Evolutionary conservation across 2,888 invertebrate genomes (phyloP).

Genomic region (Nomada fabriciana): DNA sequence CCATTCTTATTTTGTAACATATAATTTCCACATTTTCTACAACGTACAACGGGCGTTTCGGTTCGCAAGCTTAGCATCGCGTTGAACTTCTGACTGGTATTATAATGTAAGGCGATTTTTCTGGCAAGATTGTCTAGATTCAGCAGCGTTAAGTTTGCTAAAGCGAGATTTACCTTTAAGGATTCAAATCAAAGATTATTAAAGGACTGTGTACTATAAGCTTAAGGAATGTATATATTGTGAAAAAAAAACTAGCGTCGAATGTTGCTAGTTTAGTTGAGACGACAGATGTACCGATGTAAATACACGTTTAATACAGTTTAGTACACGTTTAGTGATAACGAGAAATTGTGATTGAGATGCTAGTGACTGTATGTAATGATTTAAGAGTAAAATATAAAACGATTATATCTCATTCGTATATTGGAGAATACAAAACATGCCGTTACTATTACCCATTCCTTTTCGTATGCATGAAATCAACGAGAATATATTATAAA

Average conservation of each 20-base stretch:
- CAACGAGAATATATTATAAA: background rate
- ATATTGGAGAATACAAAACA: slow-evolving; percentile 21
- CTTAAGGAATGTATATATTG: slow-evolving; percentile 77
- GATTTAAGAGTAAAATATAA: slow-evolving; percentile 65
- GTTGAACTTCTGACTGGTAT: slow-evolving; percentile 4
- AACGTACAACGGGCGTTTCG: slow-evolving; percentile 18
- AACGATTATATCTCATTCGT: slow-evolving; percentile 61
- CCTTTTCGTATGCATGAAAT: slow-evolving; percentile 11
- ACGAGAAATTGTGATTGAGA: slow-evolving; percentile 82
- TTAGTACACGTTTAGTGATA: slow-evolving; percentile 67
- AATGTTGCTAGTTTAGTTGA: slow-evolving; percentile 51
- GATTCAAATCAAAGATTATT: slow-evolving; percentile 75
- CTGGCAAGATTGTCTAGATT: background rate
- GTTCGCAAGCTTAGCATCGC: slow-evolving; percentile 20
- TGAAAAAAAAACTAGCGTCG: slow-evolving; percentile 60
- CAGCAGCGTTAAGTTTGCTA: slow-evolving; percentile 30
- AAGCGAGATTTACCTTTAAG: slow-evolving; percentile 57
- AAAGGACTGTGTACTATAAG: slow-evolving; percentile 69
- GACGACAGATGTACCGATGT: slow-evolving; percentile 74
- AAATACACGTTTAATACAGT: slow-evolving; percentile 73
- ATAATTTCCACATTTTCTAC: slow-evolving; percentile 19
- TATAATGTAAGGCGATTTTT: background rate
- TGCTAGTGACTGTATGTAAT: slow-evolving; percentile 81
- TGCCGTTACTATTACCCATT: slow-evolving; percentile 8
- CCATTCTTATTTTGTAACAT: slow-evolving; percentile 8